A percentile compares a stretch with the other conserved stretches of the same genome.
phyloP scores from a whole-genome alignment of 2,797 vertebrate genomes.

The Coccyzus lansbergi region DNA sequence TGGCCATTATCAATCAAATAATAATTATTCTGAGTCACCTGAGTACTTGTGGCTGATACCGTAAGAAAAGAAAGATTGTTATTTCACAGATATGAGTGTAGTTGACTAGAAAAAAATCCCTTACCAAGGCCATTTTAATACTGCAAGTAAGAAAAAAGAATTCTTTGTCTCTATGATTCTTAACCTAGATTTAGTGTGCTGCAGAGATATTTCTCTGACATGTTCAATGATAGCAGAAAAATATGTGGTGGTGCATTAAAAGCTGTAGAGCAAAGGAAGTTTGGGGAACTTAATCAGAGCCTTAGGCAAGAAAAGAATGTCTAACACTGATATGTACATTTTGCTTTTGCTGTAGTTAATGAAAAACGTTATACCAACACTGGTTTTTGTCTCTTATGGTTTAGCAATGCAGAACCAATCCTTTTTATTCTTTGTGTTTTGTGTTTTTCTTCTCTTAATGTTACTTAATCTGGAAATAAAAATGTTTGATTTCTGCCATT shows the following conservation, averaged over 20 bases:
- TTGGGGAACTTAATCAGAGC: slow-evolving; percentile 64
- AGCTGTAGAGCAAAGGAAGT: slow-evolving; percentile 54
- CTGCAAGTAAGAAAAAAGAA: not conserved
- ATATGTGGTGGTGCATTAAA: slow-evolving; percentile 63
- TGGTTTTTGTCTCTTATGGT: slow-evolving; percentile 46
- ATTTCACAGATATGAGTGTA: not conserved
- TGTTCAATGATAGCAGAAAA: slow-evolving; percentile 59
- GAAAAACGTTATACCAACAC: slow-evolving; percentile 56
- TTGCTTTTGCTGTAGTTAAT: slow-evolving; percentile 62
- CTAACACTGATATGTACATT: slow-evolving; percentile 56
- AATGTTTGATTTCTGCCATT: slow-evolving; percentile 60
- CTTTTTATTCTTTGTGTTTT: slow-evolving; percentile 51
- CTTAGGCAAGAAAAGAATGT: slow-evolving; percentile 55
- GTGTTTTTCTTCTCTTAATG: slow-evolving; percentile 39
- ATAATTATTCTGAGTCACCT: not conserved
- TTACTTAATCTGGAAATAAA: slow-evolving; percentile 66
- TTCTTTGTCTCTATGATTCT: slow-evolving; percentile 32
- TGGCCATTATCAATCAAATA: not conserved
- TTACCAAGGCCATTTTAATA: not conserved
- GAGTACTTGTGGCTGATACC: not conserved
- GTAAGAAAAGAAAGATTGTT: not conserved
- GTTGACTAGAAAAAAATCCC: not conserved
- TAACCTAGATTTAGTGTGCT: slow-evolving; percentile 62
- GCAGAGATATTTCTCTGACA: slow-evolving; percentile 65
- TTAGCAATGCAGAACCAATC: slow-evolving; percentile 59